phyloP scores from a whole-genome alignment of 2,797 vertebrate genomes.

The Alauda arvensis region DNA sequence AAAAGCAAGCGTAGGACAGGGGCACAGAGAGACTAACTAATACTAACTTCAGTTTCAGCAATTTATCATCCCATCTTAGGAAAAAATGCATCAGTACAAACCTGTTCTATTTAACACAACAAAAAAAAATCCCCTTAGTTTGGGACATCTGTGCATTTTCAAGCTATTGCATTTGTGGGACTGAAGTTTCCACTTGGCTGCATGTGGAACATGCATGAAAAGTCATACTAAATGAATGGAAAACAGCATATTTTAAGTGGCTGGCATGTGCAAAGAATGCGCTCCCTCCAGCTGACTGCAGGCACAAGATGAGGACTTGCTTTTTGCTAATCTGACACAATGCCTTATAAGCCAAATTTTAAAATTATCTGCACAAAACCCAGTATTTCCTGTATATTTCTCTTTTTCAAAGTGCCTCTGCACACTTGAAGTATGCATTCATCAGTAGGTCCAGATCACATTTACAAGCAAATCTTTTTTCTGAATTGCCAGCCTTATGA shows the following conservation, averaged over 20 bases:
- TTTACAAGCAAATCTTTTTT: not conserved
- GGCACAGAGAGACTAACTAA: not conserved
- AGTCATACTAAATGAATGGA: not conserved
- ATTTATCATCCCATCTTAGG: not conserved
- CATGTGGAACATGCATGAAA: not conserved
- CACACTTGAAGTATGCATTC: not conserved
- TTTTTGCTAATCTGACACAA: not conserved
- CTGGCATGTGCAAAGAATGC: constrained; percentile 10
- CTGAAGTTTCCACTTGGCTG: not conserved
- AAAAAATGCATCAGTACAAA: not conserved
- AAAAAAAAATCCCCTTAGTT: not conserved
- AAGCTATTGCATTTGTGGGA: not conserved
- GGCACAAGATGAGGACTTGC: not conserved
- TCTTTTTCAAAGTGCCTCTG: not conserved
- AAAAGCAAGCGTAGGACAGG: not conserved
- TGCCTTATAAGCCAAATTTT: not conserved
- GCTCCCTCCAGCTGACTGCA: constrained; percentile 1
- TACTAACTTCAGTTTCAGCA: not conserved
- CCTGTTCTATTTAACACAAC: not conserved
- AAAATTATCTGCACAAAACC: not conserved
- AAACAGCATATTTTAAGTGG: not conserved
- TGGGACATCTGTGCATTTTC: not conserved
- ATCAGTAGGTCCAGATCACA: not conserved
- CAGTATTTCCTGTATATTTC: not conserved
- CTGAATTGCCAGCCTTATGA: not conserved